These are phyloP conservation scores for Noctua pronuba DNA, from an alignment of 2,888 invertebrate genomes.

Conservation along the genomic window DNA sequence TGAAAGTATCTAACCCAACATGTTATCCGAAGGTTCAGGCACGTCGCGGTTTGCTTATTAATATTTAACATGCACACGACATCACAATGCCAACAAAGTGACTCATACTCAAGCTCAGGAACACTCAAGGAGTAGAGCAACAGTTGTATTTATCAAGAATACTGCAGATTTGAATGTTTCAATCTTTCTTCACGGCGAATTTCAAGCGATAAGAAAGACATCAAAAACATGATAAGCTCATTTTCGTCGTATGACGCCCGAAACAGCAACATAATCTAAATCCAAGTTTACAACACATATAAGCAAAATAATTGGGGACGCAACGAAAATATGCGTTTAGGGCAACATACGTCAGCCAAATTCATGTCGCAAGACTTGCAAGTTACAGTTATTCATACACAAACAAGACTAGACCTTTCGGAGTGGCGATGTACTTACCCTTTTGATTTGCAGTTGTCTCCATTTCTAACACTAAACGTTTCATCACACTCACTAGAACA, in stretches of 20 bases:
- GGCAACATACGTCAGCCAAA: conserved; percentile 78
- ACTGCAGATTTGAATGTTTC: conserved; percentile 53
- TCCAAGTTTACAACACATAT: background rate
- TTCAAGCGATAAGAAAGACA: conserved; percentile 68
- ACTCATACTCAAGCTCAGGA: conserved; percentile 79
- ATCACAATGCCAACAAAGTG: conserved; percentile 85
- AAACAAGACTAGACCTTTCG: conserved; percentile 81
- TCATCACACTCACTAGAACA: conserved; percentile 84
- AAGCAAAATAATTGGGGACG: conserved; percentile 23
- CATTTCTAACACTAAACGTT: conserved; percentile 80
- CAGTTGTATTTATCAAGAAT: conserved; percentile 57
- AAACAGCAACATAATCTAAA: conserved; percentile 44
- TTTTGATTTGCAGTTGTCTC: conserved; percentile 87
- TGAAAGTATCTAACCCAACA: conserved; percentile 48
- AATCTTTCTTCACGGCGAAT: conserved; percentile 55
- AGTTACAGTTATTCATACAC: conserved; percentile 88
- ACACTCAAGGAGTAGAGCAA: conserved; percentile 54
- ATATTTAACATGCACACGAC: conserved; percentile 83
- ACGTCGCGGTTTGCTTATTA: conserved; percentile 78
- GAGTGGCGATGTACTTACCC: conserved; percentile 81
- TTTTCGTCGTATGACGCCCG: conserved; percentile 64
- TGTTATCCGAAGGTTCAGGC: conserved; percentile 64
- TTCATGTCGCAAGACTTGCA: conserved; percentile 80
- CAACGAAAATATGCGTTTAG: conserved; percentile 59
- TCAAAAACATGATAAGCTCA: conserved; percentile 70